These are phyloP conservation scores for Amphiprion ocellaris DNA, from an alignment of 2,113 vertebrate species.

Conservation along the genomic window DNA sequence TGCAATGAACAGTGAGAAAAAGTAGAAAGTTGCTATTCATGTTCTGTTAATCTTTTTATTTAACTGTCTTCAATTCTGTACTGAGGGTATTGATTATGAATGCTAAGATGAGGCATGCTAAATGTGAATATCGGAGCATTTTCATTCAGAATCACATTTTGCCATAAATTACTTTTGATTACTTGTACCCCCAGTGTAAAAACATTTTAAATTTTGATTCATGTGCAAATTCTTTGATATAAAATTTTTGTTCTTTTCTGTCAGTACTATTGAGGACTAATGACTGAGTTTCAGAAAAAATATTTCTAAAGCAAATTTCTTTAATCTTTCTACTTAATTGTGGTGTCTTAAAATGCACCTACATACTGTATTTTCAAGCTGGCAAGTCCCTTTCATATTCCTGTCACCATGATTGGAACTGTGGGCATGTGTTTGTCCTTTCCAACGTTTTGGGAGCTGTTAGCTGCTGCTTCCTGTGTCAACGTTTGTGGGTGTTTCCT, in stretches of 20 bases:
- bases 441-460: background rate
- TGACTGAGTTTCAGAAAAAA: background rate
- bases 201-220: background rate
- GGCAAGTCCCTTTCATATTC: background rate
- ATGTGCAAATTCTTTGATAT: background rate
- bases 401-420: background rate
- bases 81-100: no score
- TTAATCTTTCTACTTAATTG: background rate
- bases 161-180: no score
- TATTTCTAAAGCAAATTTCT: background rate
- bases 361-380: background rate
- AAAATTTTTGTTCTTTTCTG: background rate
- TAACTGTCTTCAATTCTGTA: no score
- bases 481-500: slow-evolving; percentile 49
- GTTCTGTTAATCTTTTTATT: no score
- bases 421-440: background rate
- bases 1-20: no score
- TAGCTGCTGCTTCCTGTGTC: background rate
- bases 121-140: no score
- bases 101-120: no score
- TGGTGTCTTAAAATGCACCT: background rate
- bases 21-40: no score
- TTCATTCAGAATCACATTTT: no score
- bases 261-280: background rate
- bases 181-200: no score